These are phyloP conservation scores for Eulithis prunata DNA, from an alignment of 2,888 invertebrate genomes.

Conservation along the genomic window DNA sequence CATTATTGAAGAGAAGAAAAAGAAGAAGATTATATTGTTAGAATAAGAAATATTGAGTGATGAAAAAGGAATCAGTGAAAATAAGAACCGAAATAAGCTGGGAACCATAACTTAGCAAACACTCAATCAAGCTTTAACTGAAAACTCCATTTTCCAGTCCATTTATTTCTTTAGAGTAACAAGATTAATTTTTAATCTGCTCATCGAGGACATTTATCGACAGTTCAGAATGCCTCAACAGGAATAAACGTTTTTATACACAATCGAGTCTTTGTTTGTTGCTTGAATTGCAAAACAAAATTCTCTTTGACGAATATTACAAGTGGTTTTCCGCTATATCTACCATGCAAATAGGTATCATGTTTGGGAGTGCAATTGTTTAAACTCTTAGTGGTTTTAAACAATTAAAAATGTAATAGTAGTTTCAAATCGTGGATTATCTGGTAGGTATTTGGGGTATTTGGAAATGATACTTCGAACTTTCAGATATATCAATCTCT, in stretches of 20 bases:
- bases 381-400: too few relatives aligned
- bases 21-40: too few relatives aligned
- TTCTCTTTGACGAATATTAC: neutral
- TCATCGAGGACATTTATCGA: slow-evolving; percentile 56
- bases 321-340: neutral
- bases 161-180: slow-evolving; percentile 70
- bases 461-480: too few relatives aligned
- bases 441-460: too few relatives aligned
- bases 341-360: too few relatives aligned
- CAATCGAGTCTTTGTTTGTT: neutral
- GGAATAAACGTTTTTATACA: slow-evolving; percentile 1
- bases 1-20: too few relatives aligned
- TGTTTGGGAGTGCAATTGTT: too few relatives aligned
- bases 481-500: too few relatives aligned
- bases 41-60: too few relatives aligned
- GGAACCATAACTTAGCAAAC: slow-evolving; percentile 76
- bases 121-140: slow-evolving; percentile 76
- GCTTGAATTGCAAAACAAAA: neutral
- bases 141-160: slow-evolving; percentile 74
- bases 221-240: slow-evolving; percentile 24
- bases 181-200: slow-evolving; percentile 75
- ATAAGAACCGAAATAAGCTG: slow-evolving; percentile 48
- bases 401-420: too few relatives aligned
- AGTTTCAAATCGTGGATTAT: too few relatives aligned
- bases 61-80: neutral